phyloP scores from a whole-genome alignment of 2,888 invertebrate genomes.

The Biston betularia region DNA sequence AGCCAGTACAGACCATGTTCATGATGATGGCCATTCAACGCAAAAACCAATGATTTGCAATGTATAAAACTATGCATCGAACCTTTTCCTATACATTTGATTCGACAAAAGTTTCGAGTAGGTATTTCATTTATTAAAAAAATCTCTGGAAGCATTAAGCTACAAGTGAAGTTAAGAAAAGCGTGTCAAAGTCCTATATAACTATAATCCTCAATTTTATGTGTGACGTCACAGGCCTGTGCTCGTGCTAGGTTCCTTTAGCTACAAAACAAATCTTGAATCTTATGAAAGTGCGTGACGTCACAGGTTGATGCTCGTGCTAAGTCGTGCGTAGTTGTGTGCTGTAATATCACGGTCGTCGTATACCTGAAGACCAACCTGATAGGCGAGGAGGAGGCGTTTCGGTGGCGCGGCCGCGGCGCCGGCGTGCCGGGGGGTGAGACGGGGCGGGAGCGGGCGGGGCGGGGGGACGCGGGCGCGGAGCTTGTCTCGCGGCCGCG shows the following conservation, averaged over 20 bases:
- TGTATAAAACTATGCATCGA: too few species aligned
- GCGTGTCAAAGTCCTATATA: not conserved
- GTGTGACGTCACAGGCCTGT: not conserved
- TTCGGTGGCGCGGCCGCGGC: constrained; percentile 88
- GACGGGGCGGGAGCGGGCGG: constrained; percentile 92
- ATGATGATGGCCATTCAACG: too few species aligned
- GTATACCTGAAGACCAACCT: constrained; percentile 65
- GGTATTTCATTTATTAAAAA: too few species aligned
- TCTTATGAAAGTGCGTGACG: not conserved
- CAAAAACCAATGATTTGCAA: too few species aligned
- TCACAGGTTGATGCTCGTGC: not conserved
- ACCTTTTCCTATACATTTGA: too few species aligned
- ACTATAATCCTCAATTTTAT: not conserved
- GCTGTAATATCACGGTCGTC: constrained; percentile 16
- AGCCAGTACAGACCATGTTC: too few species aligned
- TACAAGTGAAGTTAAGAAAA: not conserved
- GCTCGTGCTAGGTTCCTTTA: not conserved
- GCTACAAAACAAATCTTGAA: not conserved
- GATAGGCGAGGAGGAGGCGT: constrained; percentile 93
- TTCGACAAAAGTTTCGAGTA: too few species aligned
- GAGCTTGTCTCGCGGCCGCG: constrained; percentile 70
- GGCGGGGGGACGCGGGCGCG: constrained; percentile 85
- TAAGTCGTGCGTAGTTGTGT: constrained; percentile 1
- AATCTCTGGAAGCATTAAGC: not conserved
- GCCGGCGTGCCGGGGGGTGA: constrained; percentile 84